phyloP scores from a whole-genome alignment of 2,797 vertebrate genomes.

The Liparis tanakae region DNA sequence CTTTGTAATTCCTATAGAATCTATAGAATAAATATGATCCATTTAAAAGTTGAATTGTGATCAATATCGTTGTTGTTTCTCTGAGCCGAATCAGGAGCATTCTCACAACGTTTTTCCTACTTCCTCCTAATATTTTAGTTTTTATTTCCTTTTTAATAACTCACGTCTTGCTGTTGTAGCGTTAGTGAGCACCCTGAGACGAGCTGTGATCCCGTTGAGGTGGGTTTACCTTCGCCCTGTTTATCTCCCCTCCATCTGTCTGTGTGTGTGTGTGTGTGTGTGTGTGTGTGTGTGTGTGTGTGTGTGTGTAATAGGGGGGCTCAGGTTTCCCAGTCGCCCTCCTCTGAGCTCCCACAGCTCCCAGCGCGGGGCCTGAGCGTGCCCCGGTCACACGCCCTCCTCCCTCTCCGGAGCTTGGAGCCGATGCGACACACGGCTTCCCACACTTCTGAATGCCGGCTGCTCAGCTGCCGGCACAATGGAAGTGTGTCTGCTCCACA shows the following conservation, averaged over 20 bases:
- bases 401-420: conserved; percentile 73
- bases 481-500: conserved; percentile 80
- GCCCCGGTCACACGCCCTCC: conserved; percentile 73
- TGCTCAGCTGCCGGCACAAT: conserved; percentile 74
- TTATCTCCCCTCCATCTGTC: conserved; percentile 58
- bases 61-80: neutral
- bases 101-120: neutral
- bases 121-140: neutral
- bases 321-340: conserved; percentile 51
- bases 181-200: neutral
- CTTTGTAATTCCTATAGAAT: neutral
- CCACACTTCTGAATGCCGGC: conserved; percentile 81
- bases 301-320: conserved; percentile 29
- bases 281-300: conserved; percentile 1
- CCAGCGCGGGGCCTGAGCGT: conserved; percentile 56
- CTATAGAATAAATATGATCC: neutral
- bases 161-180: neutral
- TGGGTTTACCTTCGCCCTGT: conserved; percentile 29
- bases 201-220: conserved; percentile 28
- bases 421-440: conserved; percentile 78
- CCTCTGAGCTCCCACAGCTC: conserved; percentile 51
- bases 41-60: neutral
- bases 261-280: neutral
- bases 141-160: neutral
- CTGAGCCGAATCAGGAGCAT: neutral